These are phyloP conservation scores for Spongilla lacustris DNA, from an alignment of 37 sponge, comb jelly and placozoan species.

Conservation along the genomic window DNA sequence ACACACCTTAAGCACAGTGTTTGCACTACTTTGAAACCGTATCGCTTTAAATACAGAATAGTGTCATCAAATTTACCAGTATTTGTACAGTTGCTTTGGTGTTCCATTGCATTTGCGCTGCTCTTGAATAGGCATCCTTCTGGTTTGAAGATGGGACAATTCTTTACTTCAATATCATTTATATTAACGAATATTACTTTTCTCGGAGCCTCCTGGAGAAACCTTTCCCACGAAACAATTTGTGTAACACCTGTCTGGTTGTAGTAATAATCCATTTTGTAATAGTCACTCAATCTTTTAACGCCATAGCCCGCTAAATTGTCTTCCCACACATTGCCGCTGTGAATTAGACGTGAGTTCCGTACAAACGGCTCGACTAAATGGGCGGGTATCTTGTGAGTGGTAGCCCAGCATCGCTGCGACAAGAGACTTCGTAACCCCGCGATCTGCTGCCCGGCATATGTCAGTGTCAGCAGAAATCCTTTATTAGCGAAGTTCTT, in stretches of 20 bases:
- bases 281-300: conserved; percentile 20
- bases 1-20: conserved; percentile 12
- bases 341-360: conserved; percentile 15
- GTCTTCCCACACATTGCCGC: neutral
- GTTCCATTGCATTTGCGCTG: neutral
- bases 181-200: conserved; percentile 28
- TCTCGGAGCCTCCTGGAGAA: conserved; percentile 18
- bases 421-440: conserved; percentile 26
- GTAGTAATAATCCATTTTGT: conserved; percentile 4
- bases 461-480: conserved; percentile 37
- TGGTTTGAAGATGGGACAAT: neutral
- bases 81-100: neutral
- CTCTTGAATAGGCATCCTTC: neutral
- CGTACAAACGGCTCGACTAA: conserved; percentile 43
- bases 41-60: neutral
- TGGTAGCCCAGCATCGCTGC: conserved; percentile 40
- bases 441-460: conserved; percentile 44
- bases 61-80: neutral
- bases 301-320: neutral
- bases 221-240: conserved; percentile 25
- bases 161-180: neutral
- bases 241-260: neutral
- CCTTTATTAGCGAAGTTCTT: neutral
- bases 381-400: conserved; percentile 1
- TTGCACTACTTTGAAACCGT: neutral